Evolutionary conservation across 1,140 invertebrate genomes (phyloP).

Genomic region (Ceratina japonica): DNA sequence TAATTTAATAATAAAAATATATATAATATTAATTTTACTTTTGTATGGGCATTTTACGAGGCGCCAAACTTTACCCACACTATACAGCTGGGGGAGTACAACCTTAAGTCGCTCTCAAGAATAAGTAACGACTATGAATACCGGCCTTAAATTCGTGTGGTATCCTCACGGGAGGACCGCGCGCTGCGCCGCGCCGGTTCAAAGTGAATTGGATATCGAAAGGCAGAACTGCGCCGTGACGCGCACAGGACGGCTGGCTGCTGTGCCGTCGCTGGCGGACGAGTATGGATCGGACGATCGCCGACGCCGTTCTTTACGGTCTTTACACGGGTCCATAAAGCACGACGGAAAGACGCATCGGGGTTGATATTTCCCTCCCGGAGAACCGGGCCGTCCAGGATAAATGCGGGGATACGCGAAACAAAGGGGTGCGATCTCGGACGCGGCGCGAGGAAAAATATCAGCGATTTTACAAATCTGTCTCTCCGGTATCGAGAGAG

Average conservation of each 20-base stretch:
- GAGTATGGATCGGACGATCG: too few species aligned
- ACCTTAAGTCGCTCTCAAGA: too few species aligned
- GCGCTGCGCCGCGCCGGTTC: conserved; percentile 13
- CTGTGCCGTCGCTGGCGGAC: too few species aligned
- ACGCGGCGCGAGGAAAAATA: conserved; percentile 59
- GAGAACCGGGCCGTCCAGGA: not conserved
- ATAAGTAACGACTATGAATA: too few species aligned
- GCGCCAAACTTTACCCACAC: too few species aligned
- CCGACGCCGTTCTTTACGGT: too few species aligned
- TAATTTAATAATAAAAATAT: too few species aligned
- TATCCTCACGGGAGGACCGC: conserved; percentile 7
- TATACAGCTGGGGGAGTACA: too few species aligned
- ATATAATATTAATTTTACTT: too few species aligned
- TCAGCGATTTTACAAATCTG: conserved; percentile 65
- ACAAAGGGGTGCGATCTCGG: conserved; percentile 29
- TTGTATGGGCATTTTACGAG: too few species aligned
- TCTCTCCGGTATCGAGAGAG: conserved; percentile 24
- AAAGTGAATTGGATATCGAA: conserved; percentile 45
- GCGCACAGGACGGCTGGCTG: too few species aligned
- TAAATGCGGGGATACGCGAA: not conserved
- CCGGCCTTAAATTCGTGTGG: conserved; percentile 31
- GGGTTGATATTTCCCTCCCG: not conserved
- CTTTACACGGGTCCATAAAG: not conserved
- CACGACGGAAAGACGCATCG: not conserved
- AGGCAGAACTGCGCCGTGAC: not conserved